Conservation (phyloP, 2,888 invertebrate genomes). For the Leptinotarsa peninsularis region DNA sequence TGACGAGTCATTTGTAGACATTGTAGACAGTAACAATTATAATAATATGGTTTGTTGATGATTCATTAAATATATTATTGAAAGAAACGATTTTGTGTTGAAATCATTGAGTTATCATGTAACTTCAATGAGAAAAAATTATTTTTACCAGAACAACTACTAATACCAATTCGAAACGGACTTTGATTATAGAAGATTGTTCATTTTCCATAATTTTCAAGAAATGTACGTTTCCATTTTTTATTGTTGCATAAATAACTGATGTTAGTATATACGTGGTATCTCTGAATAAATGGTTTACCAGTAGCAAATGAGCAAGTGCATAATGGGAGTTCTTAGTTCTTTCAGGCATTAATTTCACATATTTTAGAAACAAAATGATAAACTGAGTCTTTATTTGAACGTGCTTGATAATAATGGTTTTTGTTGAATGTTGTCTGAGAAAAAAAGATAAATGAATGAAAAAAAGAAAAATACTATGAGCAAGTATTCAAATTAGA, state of each 20-base stretch:
- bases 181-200: not conserved
- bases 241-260: not conserved
- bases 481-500: too few relatives aligned
- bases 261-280: not conserved
- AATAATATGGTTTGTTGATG: constrained; percentile 4
- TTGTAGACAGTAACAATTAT: constrained; percentile 3
- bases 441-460: too few relatives aligned
- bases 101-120: not conserved
- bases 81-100: not conserved
- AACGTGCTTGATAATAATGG: too few relatives aligned
- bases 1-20: not conserved
- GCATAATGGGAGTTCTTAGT: too few relatives aligned
- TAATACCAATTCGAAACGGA: not conserved
- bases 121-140: not conserved
- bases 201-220: not conserved
- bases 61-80: not conserved
- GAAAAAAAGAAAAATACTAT: too few relatives aligned
- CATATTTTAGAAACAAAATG: too few relatives aligned
- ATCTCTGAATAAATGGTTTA: not conserved
- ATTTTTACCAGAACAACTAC: too few relatives aligned
- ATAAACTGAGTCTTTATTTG: too few relatives aligned
- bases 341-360: too few relatives aligned
- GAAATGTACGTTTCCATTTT: not conserved
- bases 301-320: too few relatives aligned
- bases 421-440: too few relatives aligned